phyloP scores from a whole-genome alignment of 2,888 invertebrate species.

The Prosopocoilus inquinatus region DNA sequence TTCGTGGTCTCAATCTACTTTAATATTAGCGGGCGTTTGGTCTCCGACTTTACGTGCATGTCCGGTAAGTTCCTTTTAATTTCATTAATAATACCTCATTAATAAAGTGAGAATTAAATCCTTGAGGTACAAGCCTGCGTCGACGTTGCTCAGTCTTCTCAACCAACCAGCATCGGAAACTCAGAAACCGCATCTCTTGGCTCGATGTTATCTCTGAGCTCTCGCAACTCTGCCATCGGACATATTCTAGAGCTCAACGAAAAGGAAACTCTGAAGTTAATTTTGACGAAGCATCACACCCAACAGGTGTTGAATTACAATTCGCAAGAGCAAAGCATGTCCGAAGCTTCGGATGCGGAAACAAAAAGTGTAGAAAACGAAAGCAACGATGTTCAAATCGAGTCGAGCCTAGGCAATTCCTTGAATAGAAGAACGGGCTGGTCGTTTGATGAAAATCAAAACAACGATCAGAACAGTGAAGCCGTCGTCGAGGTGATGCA shows the following conservation, averaged over 20 bases:
- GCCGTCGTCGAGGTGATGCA: background rate
- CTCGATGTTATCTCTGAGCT: constrained; percentile 47
- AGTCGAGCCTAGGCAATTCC: constrained; percentile 60
- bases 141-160: constrained; percentile 67
- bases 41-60: constrained; percentile 74
- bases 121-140: constrained; percentile 65
- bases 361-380: constrained; percentile 6
- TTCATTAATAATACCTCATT: background rate
- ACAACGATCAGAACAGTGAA: constrained; percentile 4
- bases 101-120: background rate
- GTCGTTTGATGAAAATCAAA: constrained; percentile 53
- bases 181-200: constrained; percentile 46
- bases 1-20: constrained; percentile 81
- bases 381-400: constrained; percentile 5
- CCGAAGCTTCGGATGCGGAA: constrained; percentile 14
- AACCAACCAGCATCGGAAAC: constrained; percentile 36
- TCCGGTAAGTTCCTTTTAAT: constrained; percentile 52
- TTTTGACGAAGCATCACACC: constrained; percentile 56
- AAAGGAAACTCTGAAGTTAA: constrained; percentile 71
- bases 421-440: constrained; percentile 64
- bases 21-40: constrained; percentile 84
- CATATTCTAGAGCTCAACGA: constrained; percentile 60
- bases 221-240: constrained; percentile 53
- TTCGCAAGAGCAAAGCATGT: constrained; percentile 3
- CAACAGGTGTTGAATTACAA: constrained; percentile 16